Evolutionary conservation across 2,113 vertebrate species (phyloP).

Genomic region (Corydoras sp.): DNA sequence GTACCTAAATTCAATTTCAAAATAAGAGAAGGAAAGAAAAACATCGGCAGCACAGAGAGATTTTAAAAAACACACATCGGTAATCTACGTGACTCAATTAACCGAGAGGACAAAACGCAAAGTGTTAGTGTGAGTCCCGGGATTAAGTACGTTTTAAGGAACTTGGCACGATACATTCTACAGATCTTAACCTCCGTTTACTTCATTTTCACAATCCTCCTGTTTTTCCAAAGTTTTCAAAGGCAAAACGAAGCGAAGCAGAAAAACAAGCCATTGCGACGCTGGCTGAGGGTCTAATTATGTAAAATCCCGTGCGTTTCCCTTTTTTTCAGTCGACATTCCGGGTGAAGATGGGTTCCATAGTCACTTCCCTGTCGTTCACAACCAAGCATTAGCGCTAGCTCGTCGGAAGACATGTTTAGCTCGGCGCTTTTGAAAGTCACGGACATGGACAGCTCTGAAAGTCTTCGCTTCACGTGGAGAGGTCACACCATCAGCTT

Average conservation of each 20-base stretch:
- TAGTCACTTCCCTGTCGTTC: too few relatives aligned
- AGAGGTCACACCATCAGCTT: too few relatives aligned
- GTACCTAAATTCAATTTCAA: slow-evolving; percentile 80
- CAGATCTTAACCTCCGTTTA: slow-evolving; percentile 55
- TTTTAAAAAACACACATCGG: slow-evolving; percentile 55
- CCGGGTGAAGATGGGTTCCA: too few relatives aligned
- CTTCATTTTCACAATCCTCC: slow-evolving; percentile 69
- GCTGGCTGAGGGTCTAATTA: too few relatives aligned
- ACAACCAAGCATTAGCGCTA: too few relatives aligned
- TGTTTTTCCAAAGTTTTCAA: slow-evolving; percentile 79
- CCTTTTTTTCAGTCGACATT: too few relatives aligned
- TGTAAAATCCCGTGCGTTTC: too few relatives aligned
- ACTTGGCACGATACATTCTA: slow-evolving; percentile 87
- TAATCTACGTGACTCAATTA: slow-evolving; percentile 57
- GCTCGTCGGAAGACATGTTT: too few relatives aligned
- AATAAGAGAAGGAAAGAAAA: slow-evolving; percentile 36
- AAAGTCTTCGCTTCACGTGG: too few relatives aligned
- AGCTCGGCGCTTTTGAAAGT: too few relatives aligned
- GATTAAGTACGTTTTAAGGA: slow-evolving; percentile 73
- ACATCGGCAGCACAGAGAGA: slow-evolving; percentile 34
- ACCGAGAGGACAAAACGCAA: slow-evolving; percentile 38
- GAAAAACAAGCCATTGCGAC: not conserved
- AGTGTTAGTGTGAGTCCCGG: slow-evolving; percentile 50
- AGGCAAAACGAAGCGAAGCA: slow-evolving; percentile 34
- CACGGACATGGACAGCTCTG: too few relatives aligned